Base-by-base conservation (phyloP, 2,888 invertebrate species). In the Drosophila anceps region DNA sequence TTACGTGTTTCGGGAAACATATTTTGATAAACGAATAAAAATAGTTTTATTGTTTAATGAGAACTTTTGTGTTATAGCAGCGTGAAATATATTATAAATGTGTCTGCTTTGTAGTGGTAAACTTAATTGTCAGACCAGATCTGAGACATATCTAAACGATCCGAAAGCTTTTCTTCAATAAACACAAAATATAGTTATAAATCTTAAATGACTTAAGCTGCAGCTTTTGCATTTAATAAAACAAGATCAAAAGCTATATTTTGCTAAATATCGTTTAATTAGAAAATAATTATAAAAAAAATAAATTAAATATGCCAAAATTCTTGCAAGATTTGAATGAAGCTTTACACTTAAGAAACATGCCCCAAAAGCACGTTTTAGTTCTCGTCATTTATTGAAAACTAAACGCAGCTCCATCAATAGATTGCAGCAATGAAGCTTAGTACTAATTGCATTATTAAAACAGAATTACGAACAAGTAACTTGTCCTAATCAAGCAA, bases 401-500 rank as follows among this genome's bases (percentile, higher is more conserved):
- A 31, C 9, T 27, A 2, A 1, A 6, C 24, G 8, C 15, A 10
- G 10, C 6, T 48, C n/a, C 5, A 46, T 48, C n/a, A 29, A 6
- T 33, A 20, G 20, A 44, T 24, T 12, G 12, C n/a, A 24, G 3
- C 8, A 46, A 46, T 50, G 1, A 7, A 33, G 5, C 27, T 12
- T 10, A 46, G 6, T 12, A 31, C 3, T 35, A 58, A 31, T 69
- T 61, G 33, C 6, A 46, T 43, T 44, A 46, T 24, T 48, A 43
- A 12, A 5, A 27, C 39, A 41, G 15, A 20, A n/a, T 33, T 35
- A 37, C 37, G 29, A 31, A n/a, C 41, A 62, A 63, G 41, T 20
- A 73, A 73, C 63, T 76, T 73, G 58, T 63, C 69, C 35, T 53
- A 69, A 69, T 76, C 63, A 70, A 58, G 53, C 58, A 57, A 48